These are phyloP conservation scores for Hypanus sabinus DNA, from an alignment of 2,113 vertebrate species.

Conservation along the genomic window DNA sequence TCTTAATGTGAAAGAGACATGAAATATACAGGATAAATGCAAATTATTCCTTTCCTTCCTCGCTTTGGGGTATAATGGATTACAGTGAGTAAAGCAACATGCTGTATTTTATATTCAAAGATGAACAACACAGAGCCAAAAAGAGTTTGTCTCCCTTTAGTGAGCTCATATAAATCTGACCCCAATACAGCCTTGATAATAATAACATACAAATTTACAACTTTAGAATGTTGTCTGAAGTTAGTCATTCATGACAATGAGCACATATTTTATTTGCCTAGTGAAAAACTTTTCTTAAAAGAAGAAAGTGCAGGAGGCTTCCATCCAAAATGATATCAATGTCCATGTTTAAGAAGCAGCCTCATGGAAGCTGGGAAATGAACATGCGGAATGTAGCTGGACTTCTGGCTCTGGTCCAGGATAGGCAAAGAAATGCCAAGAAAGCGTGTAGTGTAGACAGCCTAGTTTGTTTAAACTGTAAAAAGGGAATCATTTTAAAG, in stretches of 20 bases:
- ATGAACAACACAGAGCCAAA: neutral
- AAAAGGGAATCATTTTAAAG: slow-evolving; percentile 39
- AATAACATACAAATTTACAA: slow-evolving; percentile 28
- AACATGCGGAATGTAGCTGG: slow-evolving; percentile 56
- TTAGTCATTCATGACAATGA: neutral
- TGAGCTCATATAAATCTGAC: slow-evolving; percentile 7
- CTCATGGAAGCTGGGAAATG: slow-evolving; percentile 59
- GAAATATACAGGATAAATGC: neutral
- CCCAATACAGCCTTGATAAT: slow-evolving; percentile 4
- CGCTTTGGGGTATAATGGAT: neutral
- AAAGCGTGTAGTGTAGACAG: slow-evolving; percentile 40
- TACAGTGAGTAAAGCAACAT: neutral
- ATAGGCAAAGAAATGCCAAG: slow-evolving; percentile 46
- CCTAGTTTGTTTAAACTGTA: slow-evolving; percentile 43
- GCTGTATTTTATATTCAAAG: neutral
- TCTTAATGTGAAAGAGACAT: neutral
- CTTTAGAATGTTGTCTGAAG: slow-evolving; percentile 14
- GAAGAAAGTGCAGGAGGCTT: neutral
- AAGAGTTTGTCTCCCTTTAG: slow-evolving; percentile 11
- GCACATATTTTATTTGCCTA: slow-evolving; percentile 23
- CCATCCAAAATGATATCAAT: slow-evolving; percentile 29
- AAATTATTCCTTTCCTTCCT: neutral
- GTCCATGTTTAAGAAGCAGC: slow-evolving; percentile 41
- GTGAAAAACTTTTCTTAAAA: slow-evolving; percentile 6
- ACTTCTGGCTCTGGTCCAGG: slow-evolving; percentile 53